Evolutionary conservation across 2,888 invertebrate species (phyloP).

Genomic region (Carterocephalus palaemon): DNA sequence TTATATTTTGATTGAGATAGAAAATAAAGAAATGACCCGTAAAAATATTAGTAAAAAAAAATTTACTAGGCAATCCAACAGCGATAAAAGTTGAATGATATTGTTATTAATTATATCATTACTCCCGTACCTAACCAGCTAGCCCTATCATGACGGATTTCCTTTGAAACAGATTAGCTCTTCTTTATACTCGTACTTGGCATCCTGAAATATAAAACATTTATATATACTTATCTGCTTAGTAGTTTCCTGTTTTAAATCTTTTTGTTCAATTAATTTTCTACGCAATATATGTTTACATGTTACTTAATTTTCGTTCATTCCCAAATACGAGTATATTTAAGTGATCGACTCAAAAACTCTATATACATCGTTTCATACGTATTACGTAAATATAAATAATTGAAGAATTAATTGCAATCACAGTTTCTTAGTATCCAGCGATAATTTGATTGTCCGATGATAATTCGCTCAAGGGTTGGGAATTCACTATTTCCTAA

Average conservation of each 20-base stretch:
- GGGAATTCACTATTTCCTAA: slow-evolving; percentile 75
- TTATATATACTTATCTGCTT: too few species aligned
- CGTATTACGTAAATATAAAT: slow-evolving; percentile 17
- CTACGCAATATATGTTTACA: too few species aligned
- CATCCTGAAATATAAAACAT: slow-evolving; percentile 11
- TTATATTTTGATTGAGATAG: too few species aligned
- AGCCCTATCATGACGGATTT: slow-evolving; percentile 18
- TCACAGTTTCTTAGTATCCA: slow-evolving; percentile 48
- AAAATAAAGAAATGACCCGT: too few species aligned
- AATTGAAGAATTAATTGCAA: slow-evolving; percentile 49
- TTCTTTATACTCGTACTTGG: slow-evolving; percentile 4
- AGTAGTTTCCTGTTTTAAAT: slow-evolving; percentile 22
- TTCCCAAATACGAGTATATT: too few species aligned
- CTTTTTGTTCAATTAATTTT: too few species aligned
- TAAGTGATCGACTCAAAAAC: too few species aligned
- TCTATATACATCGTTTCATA: too few species aligned
- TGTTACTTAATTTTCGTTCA: too few species aligned
- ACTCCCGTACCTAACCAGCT: slow-evolving; percentile 7
- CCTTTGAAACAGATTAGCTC: slow-evolving; percentile 9
- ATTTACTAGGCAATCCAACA: too few species aligned
- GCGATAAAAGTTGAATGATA: too few species aligned
- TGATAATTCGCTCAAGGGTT: slow-evolving; percentile 56
- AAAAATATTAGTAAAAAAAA: too few species aligned
- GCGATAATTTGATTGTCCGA: slow-evolving; percentile 46
- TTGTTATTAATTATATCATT: neutral